Percentiles rank a stretch among this genome's conserved stretches.
phyloP scores from a whole-genome alignment of 2,888 invertebrate genomes.

The Neocrepidodera transversa region DNA sequence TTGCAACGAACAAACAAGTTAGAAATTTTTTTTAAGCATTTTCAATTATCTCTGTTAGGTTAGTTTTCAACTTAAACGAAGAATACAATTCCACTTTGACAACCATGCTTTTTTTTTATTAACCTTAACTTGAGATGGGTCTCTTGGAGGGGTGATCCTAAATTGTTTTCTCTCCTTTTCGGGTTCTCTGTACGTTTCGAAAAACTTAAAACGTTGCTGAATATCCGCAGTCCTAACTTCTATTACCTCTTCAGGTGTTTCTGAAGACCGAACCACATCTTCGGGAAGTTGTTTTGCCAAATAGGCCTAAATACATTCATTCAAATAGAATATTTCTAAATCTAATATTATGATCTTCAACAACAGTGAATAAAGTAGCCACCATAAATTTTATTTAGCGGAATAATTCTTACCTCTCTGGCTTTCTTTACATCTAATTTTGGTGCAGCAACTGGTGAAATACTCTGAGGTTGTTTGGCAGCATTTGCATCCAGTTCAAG shows the following conservation, averaged over 20 bases:
- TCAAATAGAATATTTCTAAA: too few species aligned
- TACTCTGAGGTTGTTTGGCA: slow-evolving; percentile 66
- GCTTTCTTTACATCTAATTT: slow-evolving; percentile 68
- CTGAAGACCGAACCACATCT: slow-evolving; percentile 75
- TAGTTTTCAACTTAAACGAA: too few species aligned
- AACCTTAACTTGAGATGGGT: slow-evolving; percentile 72
- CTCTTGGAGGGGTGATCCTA: slow-evolving; percentile 88
- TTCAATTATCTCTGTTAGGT: too few species aligned
- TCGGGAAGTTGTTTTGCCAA: slow-evolving; percentile 65
- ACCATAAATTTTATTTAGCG: too few species aligned
- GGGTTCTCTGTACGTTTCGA: slow-evolving; percentile 84
- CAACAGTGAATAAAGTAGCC: too few species aligned
- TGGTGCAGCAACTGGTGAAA: slow-evolving; percentile 66
- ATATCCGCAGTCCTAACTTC: slow-evolving; percentile 83
- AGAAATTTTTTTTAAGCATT: too few species aligned
- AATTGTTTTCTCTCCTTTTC: slow-evolving; percentile 74
- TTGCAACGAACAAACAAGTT: too few species aligned
- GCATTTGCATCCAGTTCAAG: slow-evolving; percentile 83
- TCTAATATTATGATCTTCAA: too few species aligned
- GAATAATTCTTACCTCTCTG: slow-evolving; percentile 60
- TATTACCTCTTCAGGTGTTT: slow-evolving; percentile 76
- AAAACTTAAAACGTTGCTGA: slow-evolving; percentile 87
- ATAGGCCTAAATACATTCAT: slow-evolving; percentile 58
- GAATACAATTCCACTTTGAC: background rate
- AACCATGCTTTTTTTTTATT: slow-evolving; percentile 39